Base-by-base conservation (phyloP, 1,140 invertebrate species). In the Sarcophaga bullata region DNA sequence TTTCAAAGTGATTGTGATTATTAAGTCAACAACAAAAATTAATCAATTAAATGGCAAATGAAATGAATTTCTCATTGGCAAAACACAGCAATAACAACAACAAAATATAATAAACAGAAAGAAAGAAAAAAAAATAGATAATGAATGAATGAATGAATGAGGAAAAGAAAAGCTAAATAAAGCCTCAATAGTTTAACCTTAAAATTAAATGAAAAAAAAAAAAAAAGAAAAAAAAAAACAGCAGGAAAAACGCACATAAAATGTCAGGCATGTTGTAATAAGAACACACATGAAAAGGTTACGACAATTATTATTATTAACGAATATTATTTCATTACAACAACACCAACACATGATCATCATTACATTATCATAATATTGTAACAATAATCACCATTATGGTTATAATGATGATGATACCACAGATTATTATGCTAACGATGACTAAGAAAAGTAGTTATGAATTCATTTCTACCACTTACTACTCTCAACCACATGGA, bases 271-370 rank as follows among this genome's bases (percentile, higher is more conserved):
- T 68, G 62, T 58, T 58, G 54, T 68, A 68, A 68, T 68, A 68
- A 68, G 62, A 68, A 68, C 62, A 68, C 62, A 68, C 62, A 68
- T 68, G 62, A 68, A 68, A 37, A 68, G 62, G n/a, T 68, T 68
- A 37, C 25, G 25, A 37, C 25, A 37, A 37, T 37, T 37, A 68
- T 68, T 68, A 68, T 58, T 58, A 6, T n/a, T 13, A 58, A 58
- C 3, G 54, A 58, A 58, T n/a, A 58, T 58, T 15, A n/a, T 15
- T 15, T 13, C 15, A 58, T 7, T n/a, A 58, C 15, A 58, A 58
- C 3, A n/a, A 11, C 7, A 15, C n/a, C 11, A n/a, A 58, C n/a
- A 13, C n/a, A 58, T 15, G 54, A 68, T 19, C 6, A 68, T 25
- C n/a, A 19, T 9, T 0, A 68, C n/a, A n/a, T n/a, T n/a, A n/a